Evolutionary conservation across 2,888 invertebrate species (phyloP).

Genomic region (Hirtodrosophila alboralis): DNA sequence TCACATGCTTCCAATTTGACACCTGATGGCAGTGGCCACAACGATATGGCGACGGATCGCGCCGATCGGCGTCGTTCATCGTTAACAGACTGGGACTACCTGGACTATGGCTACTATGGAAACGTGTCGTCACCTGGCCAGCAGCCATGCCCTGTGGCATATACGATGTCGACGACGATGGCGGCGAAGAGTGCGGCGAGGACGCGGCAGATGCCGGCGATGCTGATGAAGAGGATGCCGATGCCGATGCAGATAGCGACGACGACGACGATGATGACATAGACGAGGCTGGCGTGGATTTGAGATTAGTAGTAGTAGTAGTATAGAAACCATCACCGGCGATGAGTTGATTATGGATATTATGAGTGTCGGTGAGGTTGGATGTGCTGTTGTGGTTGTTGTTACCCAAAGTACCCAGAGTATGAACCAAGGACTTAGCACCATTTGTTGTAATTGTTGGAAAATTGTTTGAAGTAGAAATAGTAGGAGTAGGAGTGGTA

Average conservation of each 20-base stretch:
- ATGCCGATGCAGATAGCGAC: constrained; percentile 38
- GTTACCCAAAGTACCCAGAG: constrained; percentile 46
- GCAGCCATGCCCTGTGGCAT: constrained; percentile 38
- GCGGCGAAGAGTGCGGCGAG: constrained; percentile 45
- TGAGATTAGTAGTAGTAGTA: constrained; percentile 68
- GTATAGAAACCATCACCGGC: constrained; percentile 67
- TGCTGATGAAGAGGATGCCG: constrained; percentile 55
- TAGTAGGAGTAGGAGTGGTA: constrained; percentile 82
- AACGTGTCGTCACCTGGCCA: constrained; percentile 54
- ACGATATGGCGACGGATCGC: constrained; percentile 87
- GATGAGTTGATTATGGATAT: constrained; percentile 47
- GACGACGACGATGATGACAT: constrained; percentile 50
- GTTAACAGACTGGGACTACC: constrained; percentile 76
- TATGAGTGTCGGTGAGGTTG: constrained; percentile 52
- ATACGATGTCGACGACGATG: constrained; percentile 40
- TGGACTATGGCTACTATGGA: constrained; percentile 71
- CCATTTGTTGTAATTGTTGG: too few species aligned
- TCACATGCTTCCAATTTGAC: constrained; percentile 94
- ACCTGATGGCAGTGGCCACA: constrained; percentile 93
- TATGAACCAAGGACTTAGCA: constrained; percentile 65
- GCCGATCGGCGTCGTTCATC: constrained; percentile 83
- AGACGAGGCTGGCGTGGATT: constrained; percentile 58
- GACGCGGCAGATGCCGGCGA: constrained; percentile 47
- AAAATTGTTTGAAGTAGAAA: constrained; percentile 64
- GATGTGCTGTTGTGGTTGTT: constrained; percentile 42